phyloP scores from a whole-genome alignment of 2,888 invertebrate genomes.

The Phrixothrix hirtus region DNA sequence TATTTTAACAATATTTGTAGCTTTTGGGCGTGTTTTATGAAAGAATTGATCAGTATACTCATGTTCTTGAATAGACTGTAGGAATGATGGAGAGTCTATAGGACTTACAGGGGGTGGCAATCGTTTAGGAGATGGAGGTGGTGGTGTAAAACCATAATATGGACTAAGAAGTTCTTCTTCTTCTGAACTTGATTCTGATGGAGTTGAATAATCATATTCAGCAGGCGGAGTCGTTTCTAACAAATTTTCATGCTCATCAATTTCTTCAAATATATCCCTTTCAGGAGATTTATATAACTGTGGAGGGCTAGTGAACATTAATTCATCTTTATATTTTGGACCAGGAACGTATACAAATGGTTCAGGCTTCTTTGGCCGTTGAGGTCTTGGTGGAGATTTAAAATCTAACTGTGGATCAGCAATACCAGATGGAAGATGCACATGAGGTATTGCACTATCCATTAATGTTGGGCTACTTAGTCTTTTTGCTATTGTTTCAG shows the following conservation, averaged over 20 bases:
- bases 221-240: not conserved
- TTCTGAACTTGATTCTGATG: not conserved
- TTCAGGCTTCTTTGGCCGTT: not conserved
- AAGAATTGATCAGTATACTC: constrained; percentile 5
- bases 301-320: not conserved
- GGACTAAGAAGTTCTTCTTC: not conserved
- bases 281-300: not conserved
- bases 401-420: not conserved
- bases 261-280: not conserved
- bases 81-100: not conserved
- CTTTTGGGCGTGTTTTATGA: not conserved
- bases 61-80: not conserved
- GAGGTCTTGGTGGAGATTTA: not conserved
- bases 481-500: not conserved
- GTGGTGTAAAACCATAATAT: not conserved
- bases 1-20: not conserved
- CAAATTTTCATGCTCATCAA: not conserved
- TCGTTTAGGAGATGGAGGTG: not conserved
- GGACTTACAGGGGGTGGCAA: not conserved
- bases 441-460: not conserved
- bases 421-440: not conserved
- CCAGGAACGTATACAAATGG: not conserved
- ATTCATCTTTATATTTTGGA: not conserved
- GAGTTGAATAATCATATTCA: not conserved
- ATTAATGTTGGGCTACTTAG: not conserved